These are phyloP conservation scores for Papilio protenor DNA, from an alignment of 2,888 invertebrate genomes.

Conservation along the genomic window DNA sequence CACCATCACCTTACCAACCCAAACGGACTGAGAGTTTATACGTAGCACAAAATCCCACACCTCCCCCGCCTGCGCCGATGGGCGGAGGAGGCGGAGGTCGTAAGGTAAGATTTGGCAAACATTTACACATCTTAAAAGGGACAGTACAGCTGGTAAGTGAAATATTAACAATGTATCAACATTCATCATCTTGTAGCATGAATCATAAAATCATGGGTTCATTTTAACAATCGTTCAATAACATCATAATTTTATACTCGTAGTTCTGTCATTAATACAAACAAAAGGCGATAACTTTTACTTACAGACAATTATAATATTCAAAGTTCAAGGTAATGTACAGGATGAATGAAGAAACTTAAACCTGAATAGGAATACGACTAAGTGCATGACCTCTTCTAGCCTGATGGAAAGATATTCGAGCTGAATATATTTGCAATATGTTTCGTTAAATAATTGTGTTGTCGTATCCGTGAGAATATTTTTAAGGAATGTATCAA, in stretches of 20 bases:
- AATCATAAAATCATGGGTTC: not conserved
- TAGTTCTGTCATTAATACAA: not conserved
- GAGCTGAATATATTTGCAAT: not conserved
- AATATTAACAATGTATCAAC: not conserved
- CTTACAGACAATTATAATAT: not conserved
- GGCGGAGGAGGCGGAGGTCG: slow-evolving; percentile 74
- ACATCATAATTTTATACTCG: not conserved
- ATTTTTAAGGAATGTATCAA: not conserved
- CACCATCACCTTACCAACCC: slow-evolving; percentile 94
- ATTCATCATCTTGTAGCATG: not conserved
- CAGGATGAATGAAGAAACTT: not conserved
- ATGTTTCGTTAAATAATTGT: not conserved
- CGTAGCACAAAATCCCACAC: slow-evolving; percentile 81
- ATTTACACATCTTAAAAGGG: not conserved
- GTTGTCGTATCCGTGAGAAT: not conserved
- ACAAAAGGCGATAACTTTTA: not conserved
- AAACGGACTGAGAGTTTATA: slow-evolving; percentile 96
- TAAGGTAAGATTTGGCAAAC: slow-evolving; percentile 64
- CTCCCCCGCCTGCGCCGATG: slow-evolving; percentile 74
- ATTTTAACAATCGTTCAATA: not conserved
- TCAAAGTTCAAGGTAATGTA: not conserved
- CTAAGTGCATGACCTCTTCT: not conserved
- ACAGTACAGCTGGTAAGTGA: slow-evolving; percentile 1
- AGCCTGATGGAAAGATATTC: not conserved
- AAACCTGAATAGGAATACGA: not conserved